Evolutionary conservation across 1,140 invertebrate genomes (phyloP).

Genomic region (Drosophila burlai): DNA sequence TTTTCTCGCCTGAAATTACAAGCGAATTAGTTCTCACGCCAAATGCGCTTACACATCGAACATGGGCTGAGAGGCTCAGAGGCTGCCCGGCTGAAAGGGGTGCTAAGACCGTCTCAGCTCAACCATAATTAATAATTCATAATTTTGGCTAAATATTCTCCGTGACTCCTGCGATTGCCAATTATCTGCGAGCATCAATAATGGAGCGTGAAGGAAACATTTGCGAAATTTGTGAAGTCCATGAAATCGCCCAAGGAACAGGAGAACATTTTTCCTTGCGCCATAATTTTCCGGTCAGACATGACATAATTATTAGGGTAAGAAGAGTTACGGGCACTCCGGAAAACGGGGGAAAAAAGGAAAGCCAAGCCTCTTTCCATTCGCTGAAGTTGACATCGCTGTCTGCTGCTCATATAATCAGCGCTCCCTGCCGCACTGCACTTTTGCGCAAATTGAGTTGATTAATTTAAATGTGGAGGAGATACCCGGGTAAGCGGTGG

Average conservation of each 20-base stretch:
- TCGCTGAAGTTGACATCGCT: constrained; percentile 34
- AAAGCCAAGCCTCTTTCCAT: neutral
- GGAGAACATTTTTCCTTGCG: constrained; percentile 23
- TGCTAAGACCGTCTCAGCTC: constrained; percentile 27
- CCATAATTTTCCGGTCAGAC: constrained; percentile 54
- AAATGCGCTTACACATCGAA: constrained; percentile 63
- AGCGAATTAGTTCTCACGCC: constrained; percentile 75
- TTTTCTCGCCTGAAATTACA: constrained; percentile 56
- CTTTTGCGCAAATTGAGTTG: constrained; percentile 77
- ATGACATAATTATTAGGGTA: constrained; percentile 75
- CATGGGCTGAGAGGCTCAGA: constrained; percentile 13
- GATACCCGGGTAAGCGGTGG: neutral
- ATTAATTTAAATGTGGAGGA: constrained; percentile 72
- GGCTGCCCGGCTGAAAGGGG: constrained; percentile 9
- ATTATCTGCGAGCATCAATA: constrained; percentile 46
- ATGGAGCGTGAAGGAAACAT: constrained; percentile 74
- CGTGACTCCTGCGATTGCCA: constrained; percentile 38
- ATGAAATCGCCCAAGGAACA: constrained; percentile 65
- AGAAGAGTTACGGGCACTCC: constrained; percentile 25
- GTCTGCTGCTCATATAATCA: constrained; percentile 36
- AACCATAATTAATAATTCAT: constrained; percentile 76
- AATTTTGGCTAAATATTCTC: constrained; percentile 55
- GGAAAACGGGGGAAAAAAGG: neutral
- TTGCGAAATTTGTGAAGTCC: constrained; percentile 58
- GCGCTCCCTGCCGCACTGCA: constrained; percentile 37